Percentiles rank a stretch among this genome's conserved stretches.
Conservation (phyloP, 2,888 invertebrate species). For the Papilio gigon region DNA sequence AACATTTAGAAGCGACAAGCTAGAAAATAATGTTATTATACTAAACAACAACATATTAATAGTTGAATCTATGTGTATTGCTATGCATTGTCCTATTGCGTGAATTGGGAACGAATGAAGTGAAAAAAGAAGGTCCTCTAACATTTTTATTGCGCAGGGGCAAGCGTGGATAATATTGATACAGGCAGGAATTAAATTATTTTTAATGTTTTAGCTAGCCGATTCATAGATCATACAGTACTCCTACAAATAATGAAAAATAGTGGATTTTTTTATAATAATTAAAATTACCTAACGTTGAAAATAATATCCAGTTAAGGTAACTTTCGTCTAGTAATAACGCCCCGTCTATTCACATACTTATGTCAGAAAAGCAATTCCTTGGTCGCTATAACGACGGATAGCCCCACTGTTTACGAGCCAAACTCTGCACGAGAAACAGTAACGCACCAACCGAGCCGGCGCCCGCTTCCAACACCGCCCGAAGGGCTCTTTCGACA, state of each 20-base stretch:
- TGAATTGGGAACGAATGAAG: not conserved
- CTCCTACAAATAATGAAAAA: too few species aligned
- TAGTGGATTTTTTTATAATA: too few species aligned
- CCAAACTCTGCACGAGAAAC: slow-evolving; percentile 79
- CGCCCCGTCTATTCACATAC: slow-evolving; percentile 68
- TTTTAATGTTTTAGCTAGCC: not conserved
- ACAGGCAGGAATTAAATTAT: not conserved
- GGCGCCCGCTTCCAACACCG: slow-evolving; percentile 58
- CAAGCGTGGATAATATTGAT: not conserved
- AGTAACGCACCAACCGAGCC: slow-evolving; percentile 81
- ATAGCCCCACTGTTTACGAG: slow-evolving; percentile 81
- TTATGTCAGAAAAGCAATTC: slow-evolving; percentile 71
- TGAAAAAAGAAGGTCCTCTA: not conserved
- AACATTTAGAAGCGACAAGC: slow-evolving; percentile 56
- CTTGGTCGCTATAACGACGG: slow-evolving; percentile 82
- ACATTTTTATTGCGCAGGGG: not conserved
- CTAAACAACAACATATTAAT: not conserved
- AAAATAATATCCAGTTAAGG: too few species aligned
- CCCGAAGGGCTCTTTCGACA: slow-evolving; percentile 3
- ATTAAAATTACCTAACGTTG: too few species aligned
- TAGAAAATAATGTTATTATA: slow-evolving; percentile 36
- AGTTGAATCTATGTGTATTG: not conserved
- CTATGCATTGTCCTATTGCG: too few species aligned
- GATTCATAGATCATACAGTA: not conserved
- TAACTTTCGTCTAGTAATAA: slow-evolving; percentile 21